Evolutionary conservation across 2,797 vertebrate species (phyloP).

Genomic region (Acanthurus lineatus): DNA sequence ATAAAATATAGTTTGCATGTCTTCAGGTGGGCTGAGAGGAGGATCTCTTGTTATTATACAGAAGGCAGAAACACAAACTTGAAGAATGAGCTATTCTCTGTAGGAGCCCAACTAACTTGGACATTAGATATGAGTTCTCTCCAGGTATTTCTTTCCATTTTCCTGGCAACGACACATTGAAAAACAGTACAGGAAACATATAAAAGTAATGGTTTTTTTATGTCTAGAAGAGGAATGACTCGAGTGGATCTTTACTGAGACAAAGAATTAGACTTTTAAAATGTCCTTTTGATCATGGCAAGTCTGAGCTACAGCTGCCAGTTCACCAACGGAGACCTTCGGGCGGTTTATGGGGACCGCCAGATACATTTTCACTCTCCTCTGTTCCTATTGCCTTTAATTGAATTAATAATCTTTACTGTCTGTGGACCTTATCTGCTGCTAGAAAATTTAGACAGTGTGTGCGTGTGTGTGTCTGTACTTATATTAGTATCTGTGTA

Average conservation of each 20-base stretch:
- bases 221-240: neutral
- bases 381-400: slow-evolving; percentile 1
- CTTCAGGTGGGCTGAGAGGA: slow-evolving; percentile 33
- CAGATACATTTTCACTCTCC: slow-evolving; percentile 6
- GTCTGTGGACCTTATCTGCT: slow-evolving; percentile 17
- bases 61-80: neutral
- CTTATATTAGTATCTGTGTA: too few relatives aligned
- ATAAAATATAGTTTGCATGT: slow-evolving; percentile 33
- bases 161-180: neutral
- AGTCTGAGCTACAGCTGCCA: slow-evolving; percentile 44
- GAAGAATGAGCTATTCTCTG: neutral
- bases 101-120: neutral
- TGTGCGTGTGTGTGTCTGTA: neutral
- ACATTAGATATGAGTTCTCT: neutral
- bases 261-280: slow-evolving; percentile 23
- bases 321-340: slow-evolving; percentile 15
- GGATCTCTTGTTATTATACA: slow-evolving; percentile 19
- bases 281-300: slow-evolving; percentile 17
- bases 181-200: neutral
- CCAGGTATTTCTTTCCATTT: neutral
- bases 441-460: neutral
- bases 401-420: slow-evolving; percentile 42
- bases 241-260: neutral
- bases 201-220: neutral
- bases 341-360: slow-evolving; percentile 40